Base-by-base conservation (phyloP, 2,797 vertebrate species). In the Bothrops alternatus region DNA sequence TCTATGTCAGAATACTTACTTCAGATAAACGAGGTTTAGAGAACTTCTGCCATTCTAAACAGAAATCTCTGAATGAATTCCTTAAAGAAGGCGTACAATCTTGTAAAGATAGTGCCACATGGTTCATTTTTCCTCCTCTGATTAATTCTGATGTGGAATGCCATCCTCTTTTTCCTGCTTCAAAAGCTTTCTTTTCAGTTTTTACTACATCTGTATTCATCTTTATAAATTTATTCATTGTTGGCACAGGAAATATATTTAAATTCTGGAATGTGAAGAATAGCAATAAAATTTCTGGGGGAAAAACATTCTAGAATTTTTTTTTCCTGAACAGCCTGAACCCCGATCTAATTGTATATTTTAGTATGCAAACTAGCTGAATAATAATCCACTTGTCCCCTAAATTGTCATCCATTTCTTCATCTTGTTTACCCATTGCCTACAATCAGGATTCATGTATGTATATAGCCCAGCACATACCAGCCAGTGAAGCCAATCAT, bases 31-130 rank as follows among this genome's bases (percentile, higher is more conserved):
- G 97, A 95, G 96, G 97, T 86, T 98, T 97, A 60, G 98, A 98
- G 94, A 98, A 98, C 94, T 95, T 97, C 82, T 98, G 98, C 98
- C 98, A 98, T 87, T 98, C 97, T 0, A 97, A 97, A 92, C 98
- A 98, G 0, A 96, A 85, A 5, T 97, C 97, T 97, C 97, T 97
- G 92, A 97, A 96, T 0, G 95, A 73, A 50, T 98, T 98, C 85
- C 93, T 18, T 82, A 95, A 25, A n/a, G 95, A 2, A 58, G 97
- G 97, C 86, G 96, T 96, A 65, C 93, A 91, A 92, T 96, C 97
- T 91, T 96, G 94, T 89, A 86, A 50, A 32, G 97, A 97, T 78
- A 97, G 97, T 93, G 97, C n/a, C 37, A 96, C 96, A 69, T 97
- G 96, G 37, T 96, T 96, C 78, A 82, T 23, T 93, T 96, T 96